phyloP scores from a whole-genome alignment of 2,797 vertebrate species.

The Eidolon dupreanum region DNA sequence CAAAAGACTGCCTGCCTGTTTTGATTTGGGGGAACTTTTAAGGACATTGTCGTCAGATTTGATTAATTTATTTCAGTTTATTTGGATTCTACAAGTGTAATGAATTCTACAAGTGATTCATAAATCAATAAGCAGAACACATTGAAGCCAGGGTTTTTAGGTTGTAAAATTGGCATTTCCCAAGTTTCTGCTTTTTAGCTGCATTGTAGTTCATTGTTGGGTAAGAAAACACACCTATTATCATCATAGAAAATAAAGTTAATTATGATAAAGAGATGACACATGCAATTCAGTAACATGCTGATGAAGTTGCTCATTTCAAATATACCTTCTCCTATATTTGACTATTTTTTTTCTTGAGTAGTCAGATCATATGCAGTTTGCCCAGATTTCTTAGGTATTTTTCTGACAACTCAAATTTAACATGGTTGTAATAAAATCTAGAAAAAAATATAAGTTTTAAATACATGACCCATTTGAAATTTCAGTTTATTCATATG shows the following conservation, averaged over 20 bases:
- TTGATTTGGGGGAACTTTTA: background rate
- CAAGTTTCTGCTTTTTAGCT: background rate
- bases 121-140: background rate
- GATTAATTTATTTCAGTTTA: slow-evolving; percentile 4
- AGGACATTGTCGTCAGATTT: background rate
- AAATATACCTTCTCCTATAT: background rate
- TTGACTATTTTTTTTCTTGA: background rate
- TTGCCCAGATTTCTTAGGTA: background rate
- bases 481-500: background rate
- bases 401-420: slow-evolving; percentile 20
- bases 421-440: background rate
- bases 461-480: background rate
- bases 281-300: background rate
- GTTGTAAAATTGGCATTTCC: background rate
- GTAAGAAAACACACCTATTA: background rate
- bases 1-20: background rate
- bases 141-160: background rate
- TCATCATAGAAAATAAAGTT: background rate
- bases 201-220: background rate
- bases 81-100: background rate
- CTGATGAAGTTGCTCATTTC: background rate
- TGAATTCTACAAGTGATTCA: slow-evolving; percentile 5
- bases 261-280: background rate
- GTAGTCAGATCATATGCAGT: background rate
- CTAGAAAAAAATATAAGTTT: background rate